Base-by-base conservation (phyloP, 37 sponge, comb jelly and placozoan species). In the Corticium candelabrum region DNA sequence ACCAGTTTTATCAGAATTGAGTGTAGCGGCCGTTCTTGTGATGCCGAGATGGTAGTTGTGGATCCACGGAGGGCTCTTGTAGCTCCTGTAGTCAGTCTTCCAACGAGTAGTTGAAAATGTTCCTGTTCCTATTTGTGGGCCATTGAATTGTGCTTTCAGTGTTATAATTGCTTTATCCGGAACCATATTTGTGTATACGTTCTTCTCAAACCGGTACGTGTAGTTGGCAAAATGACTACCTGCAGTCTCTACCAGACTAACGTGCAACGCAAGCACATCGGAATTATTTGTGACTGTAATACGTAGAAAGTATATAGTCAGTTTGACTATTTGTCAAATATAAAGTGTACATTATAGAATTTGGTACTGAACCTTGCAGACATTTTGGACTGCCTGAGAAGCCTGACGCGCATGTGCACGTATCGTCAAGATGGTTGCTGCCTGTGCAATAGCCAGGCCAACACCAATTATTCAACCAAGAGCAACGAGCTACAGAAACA, bases 391-490 rank as follows among this genome's bases (percentile, higher is more conserved):
- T 11, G 21, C 15, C 11, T 27, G 62, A 50, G 21, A 27, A 50
- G 11, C 62, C 62, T 21, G 62, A 21, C 21, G 62, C 62, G 21
- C 62, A 50, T 11, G 62, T 50, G 62, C 62, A 50, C 11, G 62
- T 21, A 21, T 50, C 62, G 21, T 11, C 62, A 27, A 21, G 21
- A 50, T 11, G 11, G 15, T 11, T 27, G 15, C 15, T 50, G 21
- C 62, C 62, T 27, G 15, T 50, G 62, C 62, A 50, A 21, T 50
- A 50, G 62, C 62, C 62, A 50, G 62, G 62, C 62, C 62, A 50
- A 21, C 62, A 50, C 62, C 62, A 50, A 21, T 50, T 50, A 21
- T 50, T 50, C 62, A 50, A 21, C 62, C 62, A 50, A 21, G 62
- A 50, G 62, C 62, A 50, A 27, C 62, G 62, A 27, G 62, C 62